Evolutionary conservation across 92 coral and sea anemone species (phyloP), one percentile per base, ranked within the genome.

Genomic region (Anthopleura xanthogrammica): DNA sequence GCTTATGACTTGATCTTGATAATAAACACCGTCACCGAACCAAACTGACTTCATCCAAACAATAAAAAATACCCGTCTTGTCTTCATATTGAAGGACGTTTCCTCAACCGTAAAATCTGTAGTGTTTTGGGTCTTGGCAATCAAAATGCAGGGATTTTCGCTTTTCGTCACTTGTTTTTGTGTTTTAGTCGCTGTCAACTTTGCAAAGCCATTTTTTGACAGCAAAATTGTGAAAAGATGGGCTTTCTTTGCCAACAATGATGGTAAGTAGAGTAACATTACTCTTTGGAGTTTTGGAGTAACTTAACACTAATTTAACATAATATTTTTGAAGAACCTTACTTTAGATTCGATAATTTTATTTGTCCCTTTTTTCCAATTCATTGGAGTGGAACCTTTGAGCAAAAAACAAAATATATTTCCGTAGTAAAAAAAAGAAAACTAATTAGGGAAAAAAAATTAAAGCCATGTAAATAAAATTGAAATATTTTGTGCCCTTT

Each of bases 231-330:
- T 81, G 29, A 93, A 93, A 36, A 86, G 98, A 85, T 93, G 98
- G 98, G 98, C 92, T 56, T 84, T 91, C 20, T 54, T 93, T n/a
- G 86, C 87, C n/a, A 87, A 85, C 13, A 50, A 89, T 22, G 98
- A 93, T 74, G 95, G 98, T 93, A 83, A 93, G 98, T 93, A 42
- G 2, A 13, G n/a, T 60, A 39, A 16, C 4, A 29, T 19, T 62
- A 62, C 70, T 62, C 50, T 46, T 46, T 46, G 7, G 9, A 46
- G 5, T 46, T 46, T 46, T 9, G 5, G 50, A 46, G 9, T 5
- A 46, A 5, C 0, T 46, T 19, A 5, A 19, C 24, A 5, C 41
- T 23, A 36, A 36, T 68, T 68, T 12, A 36, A 23, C 12, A 23
- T 36, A 23, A 68, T 23, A 10, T 68, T 68, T 36, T 58, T 36